These are phyloP conservation scores for Pseudorhombus dupliciocellatus DNA, from an alignment of 2,113 vertebrate species.

Conservation along the genomic window DNA sequence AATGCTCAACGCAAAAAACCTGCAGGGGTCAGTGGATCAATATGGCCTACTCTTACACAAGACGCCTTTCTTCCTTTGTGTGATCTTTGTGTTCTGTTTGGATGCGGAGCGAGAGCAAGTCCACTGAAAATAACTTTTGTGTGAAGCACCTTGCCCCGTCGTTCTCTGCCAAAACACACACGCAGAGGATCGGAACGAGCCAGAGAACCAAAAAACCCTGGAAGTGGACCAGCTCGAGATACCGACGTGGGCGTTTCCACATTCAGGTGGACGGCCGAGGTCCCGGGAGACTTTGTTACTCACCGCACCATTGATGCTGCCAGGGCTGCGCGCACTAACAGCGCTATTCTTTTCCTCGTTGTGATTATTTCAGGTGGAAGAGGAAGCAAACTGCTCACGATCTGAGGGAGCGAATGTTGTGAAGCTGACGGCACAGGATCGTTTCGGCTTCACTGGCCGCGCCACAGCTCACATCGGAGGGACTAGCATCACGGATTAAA, in stretches of 20 bases:
- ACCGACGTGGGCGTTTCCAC: conserved; percentile 69
- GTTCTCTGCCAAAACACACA: conserved; percentile 51
- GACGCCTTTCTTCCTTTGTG: conserved; percentile 15
- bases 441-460: conserved; percentile 30
- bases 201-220: conserved; percentile 1
- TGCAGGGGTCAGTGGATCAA: conserved; percentile 25
- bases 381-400: conserved; percentile 17
- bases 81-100: conserved; percentile 14
- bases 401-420: not conserved
- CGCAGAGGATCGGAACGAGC: not conserved
- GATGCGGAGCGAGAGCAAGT: conserved; percentile 21
- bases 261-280: conserved; percentile 74
- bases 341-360: conserved; percentile 16
- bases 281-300: conserved; percentile 76
- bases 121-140: conserved; percentile 56
- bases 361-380: conserved; percentile 21
- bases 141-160: conserved; percentile 36
- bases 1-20: not conserved
- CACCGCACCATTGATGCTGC: conserved; percentile 75
- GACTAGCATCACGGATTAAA: conserved; percentile 13
- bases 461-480: conserved; percentile 16
- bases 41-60: not conserved
- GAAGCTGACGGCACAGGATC: conserved; percentile 20
- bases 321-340: conserved; percentile 51
- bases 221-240: conserved; percentile 33